Conservation (phyloP, 2,888 invertebrate genomes). For the Lagria hirta region DNA sequence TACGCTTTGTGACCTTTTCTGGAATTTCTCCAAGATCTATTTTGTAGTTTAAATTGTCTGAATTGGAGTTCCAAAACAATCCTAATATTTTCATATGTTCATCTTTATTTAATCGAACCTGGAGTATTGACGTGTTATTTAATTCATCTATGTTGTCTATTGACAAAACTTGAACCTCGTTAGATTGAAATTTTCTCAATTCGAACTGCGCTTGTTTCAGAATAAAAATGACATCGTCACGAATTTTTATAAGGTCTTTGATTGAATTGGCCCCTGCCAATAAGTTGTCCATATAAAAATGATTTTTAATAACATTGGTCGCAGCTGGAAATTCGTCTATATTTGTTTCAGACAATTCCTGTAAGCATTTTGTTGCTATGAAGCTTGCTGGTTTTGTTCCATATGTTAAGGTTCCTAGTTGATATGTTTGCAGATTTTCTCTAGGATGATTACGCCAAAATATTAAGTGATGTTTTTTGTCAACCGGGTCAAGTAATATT, state of each 20-base stretch:
- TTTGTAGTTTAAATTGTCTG: no score
- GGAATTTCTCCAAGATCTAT: no score
- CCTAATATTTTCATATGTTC: no score
- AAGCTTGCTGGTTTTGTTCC: not conserved
- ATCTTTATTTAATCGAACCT: no score
- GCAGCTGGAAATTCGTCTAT: not conserved
- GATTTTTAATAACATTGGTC: not conserved
- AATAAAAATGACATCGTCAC: not conserved
- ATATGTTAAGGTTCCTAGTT: not conserved
- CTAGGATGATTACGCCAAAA: constrained; percentile 2
- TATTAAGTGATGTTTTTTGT: constrained; percentile 1
- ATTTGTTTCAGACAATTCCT: not conserved
- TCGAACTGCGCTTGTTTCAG: constrained; percentile 1
- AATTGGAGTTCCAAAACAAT: no score
- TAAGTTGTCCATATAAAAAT: constrained; percentile 5
- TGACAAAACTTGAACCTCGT: no score
- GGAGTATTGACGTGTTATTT: no score
- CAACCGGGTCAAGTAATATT: not conserved
- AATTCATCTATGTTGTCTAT: no score
- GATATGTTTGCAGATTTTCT: not conserved
- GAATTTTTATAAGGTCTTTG: not conserved
- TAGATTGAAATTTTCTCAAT: not conserved
- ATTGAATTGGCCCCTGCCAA: not conserved
- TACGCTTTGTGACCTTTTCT: no score
- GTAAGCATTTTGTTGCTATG: constrained; percentile 1